Evolutionary conservation across 2,797 vertebrate species (phyloP), one percentile per base, ranked within the genome.

Genomic region (Oreonectes daqikongensis): DNA sequence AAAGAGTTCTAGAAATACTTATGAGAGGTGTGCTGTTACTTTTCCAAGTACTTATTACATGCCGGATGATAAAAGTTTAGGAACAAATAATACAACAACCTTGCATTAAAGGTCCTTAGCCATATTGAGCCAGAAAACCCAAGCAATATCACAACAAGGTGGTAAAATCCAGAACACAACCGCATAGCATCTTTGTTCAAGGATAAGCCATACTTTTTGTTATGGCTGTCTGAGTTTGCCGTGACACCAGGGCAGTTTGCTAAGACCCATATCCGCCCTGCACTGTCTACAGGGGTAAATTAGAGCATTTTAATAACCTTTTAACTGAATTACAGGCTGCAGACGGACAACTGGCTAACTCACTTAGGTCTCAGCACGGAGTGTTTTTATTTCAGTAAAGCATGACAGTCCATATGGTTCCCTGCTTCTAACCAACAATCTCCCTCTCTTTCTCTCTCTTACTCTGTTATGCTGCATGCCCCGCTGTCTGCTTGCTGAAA

Each of bases 281-380:
- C 24, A 69, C 70, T 81, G 28, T 69, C 72, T 81, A 40, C 66
- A 38, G 70, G 63, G 77, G 72, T 81, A 69, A 77, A 86, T 84
- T 82, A 81, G 69, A 66, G 55, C 68, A 79, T 75, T 69, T 81
- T 81, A 83, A 86, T 84, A 72, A 66, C 38, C 72, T 83, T 79
- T 77, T 82, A 83, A 84, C 50, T 79, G 59, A 68, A 83, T 83
- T 80, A 83, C 42, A 65, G 61, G 73, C 70, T 83, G 68, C 76
- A 82, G 48, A 75, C 66, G 17, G 66, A 72, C 72, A 64, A 82
- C 69, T 72, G 69, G 65, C 79, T 77, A 78, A 79, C 79, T 81
- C 77, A 76, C 69, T 85, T 83, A 80, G 55, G 22, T 72, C 81
- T n/a, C 78, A 70, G 78, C 79, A 75, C 74, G 66, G 60, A 72